These are phyloP conservation scores for Poecilia picta DNA, from an alignment of 2,797 vertebrate genomes.

Conservation along the genomic window DNA sequence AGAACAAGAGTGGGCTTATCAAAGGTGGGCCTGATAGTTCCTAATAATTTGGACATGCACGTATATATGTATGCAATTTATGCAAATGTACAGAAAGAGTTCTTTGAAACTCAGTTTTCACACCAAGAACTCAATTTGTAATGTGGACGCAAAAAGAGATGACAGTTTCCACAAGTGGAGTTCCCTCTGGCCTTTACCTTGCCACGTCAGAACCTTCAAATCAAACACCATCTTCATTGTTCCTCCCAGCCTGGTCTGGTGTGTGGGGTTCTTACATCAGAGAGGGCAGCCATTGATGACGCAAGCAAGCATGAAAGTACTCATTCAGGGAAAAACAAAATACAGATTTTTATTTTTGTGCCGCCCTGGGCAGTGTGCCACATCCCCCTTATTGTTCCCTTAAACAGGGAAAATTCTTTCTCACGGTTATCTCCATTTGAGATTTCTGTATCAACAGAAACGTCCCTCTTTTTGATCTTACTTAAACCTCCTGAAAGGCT, in stretches of 20 bases:
- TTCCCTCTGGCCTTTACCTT: too few relatives aligned
- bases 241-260: not conserved
- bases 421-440: not conserved
- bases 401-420: not conserved
- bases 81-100: not conserved
- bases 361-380: not conserved
- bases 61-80: not conserved
- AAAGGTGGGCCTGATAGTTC: not conserved
- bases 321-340: not conserved
- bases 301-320: not conserved
- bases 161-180: not conserved
- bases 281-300: not conserved
- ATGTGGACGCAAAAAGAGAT: not conserved
- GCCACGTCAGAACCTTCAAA: not conserved
- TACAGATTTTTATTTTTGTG: not conserved
- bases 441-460: not conserved
- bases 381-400: not conserved
- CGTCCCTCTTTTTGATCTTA: not conserved
- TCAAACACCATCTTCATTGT: not conserved
- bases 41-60: not conserved
- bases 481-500: not conserved
- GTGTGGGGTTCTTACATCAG: not conserved
- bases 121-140: not conserved
- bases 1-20: not conserved
- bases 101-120: not conserved